Percentiles rank a stretch among this genome's conserved stretches.
Conservation (phyloP, 1,140 invertebrate genomes). For the Phenacoccus solenopsis region DNA sequence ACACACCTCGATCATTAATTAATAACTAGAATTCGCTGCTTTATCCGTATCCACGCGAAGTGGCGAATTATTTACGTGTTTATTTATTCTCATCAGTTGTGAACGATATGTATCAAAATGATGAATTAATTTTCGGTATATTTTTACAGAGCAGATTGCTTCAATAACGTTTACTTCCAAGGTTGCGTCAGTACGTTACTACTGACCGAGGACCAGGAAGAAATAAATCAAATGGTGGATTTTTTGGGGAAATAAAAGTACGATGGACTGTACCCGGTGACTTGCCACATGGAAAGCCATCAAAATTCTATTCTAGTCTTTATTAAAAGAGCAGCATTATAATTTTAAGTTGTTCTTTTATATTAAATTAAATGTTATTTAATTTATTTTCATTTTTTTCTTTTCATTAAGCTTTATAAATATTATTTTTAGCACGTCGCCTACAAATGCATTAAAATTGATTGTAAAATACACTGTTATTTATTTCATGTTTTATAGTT, state of each 20-base stretch:
- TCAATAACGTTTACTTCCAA: constrained; percentile 81
- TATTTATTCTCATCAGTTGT: too few relatives aligned
- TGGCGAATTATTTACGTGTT: too few relatives aligned
- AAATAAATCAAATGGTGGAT: constrained; percentile 51
- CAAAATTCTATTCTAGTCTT: constrained; percentile 27
- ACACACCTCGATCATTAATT: too few relatives aligned
- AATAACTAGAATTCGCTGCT: too few relatives aligned
- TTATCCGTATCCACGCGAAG: too few relatives aligned
- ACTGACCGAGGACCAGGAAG: constrained; percentile 63
- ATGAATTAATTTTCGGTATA: constrained; percentile 18
- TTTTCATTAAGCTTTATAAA: constrained; percentile 9
- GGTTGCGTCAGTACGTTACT: constrained; percentile 76
- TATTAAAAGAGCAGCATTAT: constrained; percentile 24
- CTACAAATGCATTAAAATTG: neutral
- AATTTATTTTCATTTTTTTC: constrained; percentile 21
- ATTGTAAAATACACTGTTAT: constrained; percentile 3
- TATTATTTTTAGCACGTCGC: neutral
- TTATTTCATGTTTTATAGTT: constrained; percentile 3
- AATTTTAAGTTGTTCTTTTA: constrained; percentile 2
- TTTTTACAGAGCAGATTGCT: constrained; percentile 72
- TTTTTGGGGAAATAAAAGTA: constrained; percentile 36
- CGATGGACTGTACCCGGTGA: constrained; percentile 17
- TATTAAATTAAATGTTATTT: constrained; percentile 17
- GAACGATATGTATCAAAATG: neutral
- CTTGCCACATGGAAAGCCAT: constrained; percentile 5